Evolutionary conservation across 2,888 invertebrate genomes (phyloP), one percentile per base, ranked within the genome.

Genomic region (Amaurobius ferox): DNA sequence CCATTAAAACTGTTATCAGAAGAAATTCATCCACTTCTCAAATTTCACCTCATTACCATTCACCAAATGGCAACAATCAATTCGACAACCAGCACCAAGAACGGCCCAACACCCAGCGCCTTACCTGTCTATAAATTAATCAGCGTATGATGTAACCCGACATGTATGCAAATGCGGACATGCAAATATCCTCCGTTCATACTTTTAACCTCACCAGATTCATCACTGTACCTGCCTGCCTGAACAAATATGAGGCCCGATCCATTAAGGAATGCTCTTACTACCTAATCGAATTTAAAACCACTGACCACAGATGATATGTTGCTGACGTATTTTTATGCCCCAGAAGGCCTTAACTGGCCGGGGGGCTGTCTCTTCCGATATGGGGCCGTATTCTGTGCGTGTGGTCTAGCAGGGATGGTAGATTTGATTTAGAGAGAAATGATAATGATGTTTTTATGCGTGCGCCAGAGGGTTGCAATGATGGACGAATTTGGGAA

Each of bases 261-360:
- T 55, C 55, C 55, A 23, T 55, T 55, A 55, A 23, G 2, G 6
- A 55, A 23, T 11, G 19, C 19, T n/a, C 5, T 23, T 23, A 1
- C 5, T 3, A 5, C 55, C 23, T 55, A 55, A 55, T 55, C 23
- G 55, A 55, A 55, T 55, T 23, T 23, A 55, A 55, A 55, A 55
- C 55, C 55, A 23, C 23, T 55, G 55, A 55, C 55, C 55, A 55
- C 55, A 55, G 55, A 23, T 55, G 55, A 55, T 55, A 11, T 19
- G 23, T 23, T 11, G 44, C 44, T 44, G 44, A 44, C 44, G 16
- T 44, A 44, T 44, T 44, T 44, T 1, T 6, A 3, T 2, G 23
- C 55, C 3, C 23, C 13, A 2, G n/a, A 35, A 13, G 16, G 44
- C 23, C 55, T n/a, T 55, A 11, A 2, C 9, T 1, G 2, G 44